phyloP scores from a whole-genome alignment of 1,140 invertebrate species.

The Cotesia chilonis region DNA sequence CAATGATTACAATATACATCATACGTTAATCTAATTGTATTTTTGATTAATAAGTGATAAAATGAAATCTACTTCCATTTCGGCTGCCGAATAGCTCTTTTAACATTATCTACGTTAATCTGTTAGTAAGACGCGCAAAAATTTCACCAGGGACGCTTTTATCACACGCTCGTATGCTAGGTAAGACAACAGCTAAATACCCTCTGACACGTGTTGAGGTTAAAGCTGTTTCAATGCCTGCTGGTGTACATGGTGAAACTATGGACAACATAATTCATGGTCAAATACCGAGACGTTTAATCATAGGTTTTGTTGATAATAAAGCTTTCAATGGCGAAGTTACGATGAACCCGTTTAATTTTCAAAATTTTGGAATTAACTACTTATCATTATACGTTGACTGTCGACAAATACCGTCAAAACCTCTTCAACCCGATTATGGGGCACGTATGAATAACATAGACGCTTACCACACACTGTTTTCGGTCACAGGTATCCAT shows the following conservation, averaged over 20 bases:
- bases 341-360: conserved; percentile 35
- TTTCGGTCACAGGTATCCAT: conserved; percentile 54
- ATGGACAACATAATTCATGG: conserved; percentile 45
- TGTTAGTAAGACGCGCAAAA: conserved; percentile 49
- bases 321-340: conserved; percentile 31
- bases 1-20: no score
- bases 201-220: conserved; percentile 54
- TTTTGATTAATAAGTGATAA: no score
- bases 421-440: conserved; percentile 42
- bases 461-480: conserved; percentile 54
- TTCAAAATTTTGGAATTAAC: conserved; percentile 40
- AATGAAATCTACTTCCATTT: no score
- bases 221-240: conserved; percentile 54
- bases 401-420: conserved; percentile 44
- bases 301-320: conserved; percentile 40
- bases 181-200: conserved; percentile 55
- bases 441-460: conserved; percentile 36
- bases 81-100: no score
- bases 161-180: conserved; percentile 52
- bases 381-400: conserved; percentile 53
- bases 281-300: conserved; percentile 32
- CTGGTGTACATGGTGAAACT: conserved; percentile 50
- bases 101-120: background rate
- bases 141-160: conserved; percentile 52
- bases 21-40: no score